Conservation (phyloP, 2,888 invertebrate species). For the Synergus gifuensis region DNA sequence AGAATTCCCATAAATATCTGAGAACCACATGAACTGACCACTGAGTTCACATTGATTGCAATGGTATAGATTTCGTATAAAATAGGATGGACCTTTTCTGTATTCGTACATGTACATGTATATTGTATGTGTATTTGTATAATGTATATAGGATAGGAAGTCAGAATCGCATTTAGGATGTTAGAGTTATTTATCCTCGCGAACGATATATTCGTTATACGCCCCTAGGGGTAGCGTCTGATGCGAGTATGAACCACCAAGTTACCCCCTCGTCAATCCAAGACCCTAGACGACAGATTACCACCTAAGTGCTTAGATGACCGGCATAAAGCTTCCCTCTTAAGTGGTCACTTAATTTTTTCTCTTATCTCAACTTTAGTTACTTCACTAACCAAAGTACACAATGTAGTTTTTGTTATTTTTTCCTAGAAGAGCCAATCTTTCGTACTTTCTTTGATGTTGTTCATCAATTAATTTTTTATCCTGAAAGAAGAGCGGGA, state of each 20-base stretch:
- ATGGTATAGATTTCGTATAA: slow-evolving; percentile 45
- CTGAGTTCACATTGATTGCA: slow-evolving; percentile 49
- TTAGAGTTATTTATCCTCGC: slow-evolving; percentile 54
- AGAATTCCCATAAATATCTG: slow-evolving; percentile 62
- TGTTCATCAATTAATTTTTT: slow-evolving; percentile 1
- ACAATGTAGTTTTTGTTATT: slow-evolving; percentile 6
- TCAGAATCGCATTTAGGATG: slow-evolving; percentile 42
- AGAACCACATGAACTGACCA: slow-evolving; percentile 67
- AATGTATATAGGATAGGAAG: slow-evolving; percentile 17
- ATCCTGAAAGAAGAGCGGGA: not conserved
- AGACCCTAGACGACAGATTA: slow-evolving; percentile 61
- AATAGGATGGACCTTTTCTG: slow-evolving; percentile 40
- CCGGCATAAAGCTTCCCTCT: slow-evolving; percentile 55
- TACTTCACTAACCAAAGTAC: slow-evolving; percentile 1
- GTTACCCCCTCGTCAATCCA: slow-evolving; percentile 58
- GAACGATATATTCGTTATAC: slow-evolving; percentile 54
- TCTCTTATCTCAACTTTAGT: slow-evolving; percentile 37
- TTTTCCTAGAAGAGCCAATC: not conserved
- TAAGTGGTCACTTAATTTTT: slow-evolving; percentile 62
- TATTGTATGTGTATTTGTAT: slow-evolving; percentile 40
- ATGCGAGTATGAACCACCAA: slow-evolving; percentile 54
- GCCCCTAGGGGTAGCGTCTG: slow-evolving; percentile 56
- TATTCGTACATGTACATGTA: not conserved
- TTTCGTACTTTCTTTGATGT: not conserved
- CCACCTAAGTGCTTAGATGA: slow-evolving; percentile 60